Conservation (phyloP, 1,140 invertebrate genomes). For the Psix sp. region DNA sequence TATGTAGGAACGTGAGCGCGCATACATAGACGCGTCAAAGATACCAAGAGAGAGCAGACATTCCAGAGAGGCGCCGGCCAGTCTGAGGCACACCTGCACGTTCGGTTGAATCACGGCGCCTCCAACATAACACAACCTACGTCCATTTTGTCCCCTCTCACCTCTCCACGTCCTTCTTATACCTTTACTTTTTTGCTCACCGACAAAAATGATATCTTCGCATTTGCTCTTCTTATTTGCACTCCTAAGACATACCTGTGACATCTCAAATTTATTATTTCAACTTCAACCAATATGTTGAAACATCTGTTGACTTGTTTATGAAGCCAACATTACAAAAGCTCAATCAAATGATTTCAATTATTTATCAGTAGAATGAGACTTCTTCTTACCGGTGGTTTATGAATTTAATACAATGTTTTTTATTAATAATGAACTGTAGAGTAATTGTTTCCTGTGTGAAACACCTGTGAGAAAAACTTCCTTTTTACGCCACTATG, state of each 20-base stretch:
- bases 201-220: neutral
- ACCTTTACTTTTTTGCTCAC: slow-evolving; percentile 8
- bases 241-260: neutral
- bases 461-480: too few species aligned
- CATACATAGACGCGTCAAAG: slow-evolving; percentile 21
- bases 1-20: slow-evolving; percentile 5
- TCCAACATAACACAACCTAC: slow-evolving; percentile 69
- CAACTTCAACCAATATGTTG: too few species aligned
- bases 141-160: slow-evolving; percentile 29
- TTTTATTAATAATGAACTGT: too few species aligned
- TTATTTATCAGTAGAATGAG: too few species aligned
- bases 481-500: too few species aligned
- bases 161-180: slow-evolving; percentile 6
- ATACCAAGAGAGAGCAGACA: slow-evolving; percentile 64
- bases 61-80: slow-evolving; percentile 76
- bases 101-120: slow-evolving; percentile 76
- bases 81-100: slow-evolving; percentile 76
- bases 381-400: too few species aligned
- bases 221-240: slow-evolving; percentile 2
- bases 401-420: too few species aligned
- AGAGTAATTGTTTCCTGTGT: too few species aligned
- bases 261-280: slow-evolving; percentile 1
- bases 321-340: too few species aligned
- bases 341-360: too few species aligned
- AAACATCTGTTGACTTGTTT: too few species aligned